A percentile compares a stretch with the other conserved stretches of the same genome.
Conservation (phyloP, 2,113 vertebrate genomes). For the Chaetorhynchus papuensis region DNA sequence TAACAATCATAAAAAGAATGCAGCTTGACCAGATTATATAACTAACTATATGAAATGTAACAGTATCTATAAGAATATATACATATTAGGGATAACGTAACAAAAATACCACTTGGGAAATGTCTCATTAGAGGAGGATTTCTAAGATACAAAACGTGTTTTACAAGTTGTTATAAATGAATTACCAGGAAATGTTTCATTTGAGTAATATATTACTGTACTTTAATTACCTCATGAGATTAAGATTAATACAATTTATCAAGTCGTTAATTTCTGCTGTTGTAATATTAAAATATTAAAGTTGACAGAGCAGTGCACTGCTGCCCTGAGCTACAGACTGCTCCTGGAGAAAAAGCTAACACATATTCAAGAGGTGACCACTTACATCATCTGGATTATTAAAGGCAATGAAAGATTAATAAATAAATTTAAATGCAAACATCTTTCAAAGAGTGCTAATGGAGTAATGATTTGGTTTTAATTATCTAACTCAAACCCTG, state of each 20-base stretch:
- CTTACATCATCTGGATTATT: not conserved
- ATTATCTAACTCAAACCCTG: not conserved
- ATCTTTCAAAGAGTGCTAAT: not conserved
- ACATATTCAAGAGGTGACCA: not conserved
- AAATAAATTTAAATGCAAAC: slow-evolving; percentile 1
- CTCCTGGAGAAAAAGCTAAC: not conserved
- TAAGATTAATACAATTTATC: not conserved
- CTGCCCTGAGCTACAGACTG: not conserved
- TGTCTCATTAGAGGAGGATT: not conserved
- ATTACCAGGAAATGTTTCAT: not conserved
- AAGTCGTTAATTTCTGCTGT: not conserved
- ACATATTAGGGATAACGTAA: not conserved
- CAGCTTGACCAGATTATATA: not conserved
- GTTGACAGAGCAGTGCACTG: not conserved
- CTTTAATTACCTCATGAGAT: not conserved
- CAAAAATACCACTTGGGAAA: not conserved
- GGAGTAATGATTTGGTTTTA: not conserved
- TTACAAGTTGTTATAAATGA: not conserved
- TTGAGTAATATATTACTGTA: not conserved
- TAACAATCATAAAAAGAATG: not conserved
- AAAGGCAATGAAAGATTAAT: not conserved
- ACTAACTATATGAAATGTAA: not conserved
- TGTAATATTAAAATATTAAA: slow-evolving; percentile 7
- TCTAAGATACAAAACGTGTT: not conserved
- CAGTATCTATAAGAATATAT: not conserved